Evolutionary conservation across 1,140 invertebrate species (phyloP), one percentile per base, ranked within the genome.

Genomic region (Zaprionus lachaisei): DNA sequence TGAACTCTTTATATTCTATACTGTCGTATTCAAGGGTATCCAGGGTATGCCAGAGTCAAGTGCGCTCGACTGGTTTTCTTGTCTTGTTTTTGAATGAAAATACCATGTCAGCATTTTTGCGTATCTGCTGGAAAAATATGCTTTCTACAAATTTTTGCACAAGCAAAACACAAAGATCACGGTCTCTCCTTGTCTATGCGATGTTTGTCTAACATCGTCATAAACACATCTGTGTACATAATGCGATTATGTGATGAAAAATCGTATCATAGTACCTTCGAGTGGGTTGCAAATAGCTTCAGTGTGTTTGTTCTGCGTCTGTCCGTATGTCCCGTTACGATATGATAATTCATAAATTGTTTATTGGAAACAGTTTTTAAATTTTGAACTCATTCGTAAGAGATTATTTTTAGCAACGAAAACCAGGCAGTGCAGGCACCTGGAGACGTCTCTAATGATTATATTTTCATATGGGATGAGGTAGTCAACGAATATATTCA

Each of bases 291-390:
- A 66, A 58, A 83, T 55, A 70, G 61, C 68, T 73, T 79, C 41
- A 47, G 41, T 41, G 15, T 41, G 38, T 41, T 41, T 34, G 31
- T 34, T 34, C 31, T 34, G 31, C 31, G 4, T 44, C 6, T 9
- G 41, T 17, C n/a, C n/a, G n/a, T 47, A 1, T 70, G 57, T 81
- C 34, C n/a, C 69, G 72, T 83, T 78, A 81, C 75, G 78, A 83
- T 87, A 83, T 79, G 78, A 83, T 87, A 87, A 89, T 83, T 89
- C 77, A 79, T 89, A 87, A 83, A 89, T 83, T 71, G 81, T 73
- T 83, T 76, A 86, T 86, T 78, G 61, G 67, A 71, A 83, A 73
- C 83, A 67, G 68, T 86, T 83, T 80, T 75, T 41, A 47, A 56
- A 49, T 51, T 72, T 64, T 62, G 38, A 66, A 71, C n/a, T 38